Percentiles rank a stretch among this genome's conserved stretches.
These are phyloP conservation scores for Aviceda subcristata DNA, from an alignment of 2,113 vertebrate species.

Conservation along the genomic window DNA sequence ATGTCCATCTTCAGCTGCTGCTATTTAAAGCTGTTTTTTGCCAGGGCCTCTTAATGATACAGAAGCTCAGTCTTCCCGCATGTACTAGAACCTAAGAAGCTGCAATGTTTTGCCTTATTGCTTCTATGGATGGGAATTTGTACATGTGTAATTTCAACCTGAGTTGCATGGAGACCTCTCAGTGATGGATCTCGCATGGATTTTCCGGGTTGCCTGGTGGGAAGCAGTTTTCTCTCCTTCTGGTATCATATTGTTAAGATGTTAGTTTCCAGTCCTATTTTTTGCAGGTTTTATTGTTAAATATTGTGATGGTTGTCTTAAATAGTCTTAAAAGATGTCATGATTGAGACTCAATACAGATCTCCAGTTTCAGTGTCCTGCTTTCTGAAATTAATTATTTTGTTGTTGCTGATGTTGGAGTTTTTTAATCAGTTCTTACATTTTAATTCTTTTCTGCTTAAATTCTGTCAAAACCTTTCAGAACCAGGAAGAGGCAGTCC, in stretches of 20 bases:
- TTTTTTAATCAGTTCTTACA: not conserved
- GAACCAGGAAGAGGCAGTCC: not conserved
- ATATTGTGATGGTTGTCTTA: not conserved
- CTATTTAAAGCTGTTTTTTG: not conserved
- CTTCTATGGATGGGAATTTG: not conserved
- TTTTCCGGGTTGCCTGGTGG: not conserved
- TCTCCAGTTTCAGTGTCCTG: not conserved
- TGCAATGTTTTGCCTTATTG: not conserved
- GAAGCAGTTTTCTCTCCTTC: not conserved
- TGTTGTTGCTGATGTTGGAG: not conserved
- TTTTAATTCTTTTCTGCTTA: not conserved
- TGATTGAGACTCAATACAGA: not conserved
- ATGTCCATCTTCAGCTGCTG: not conserved
- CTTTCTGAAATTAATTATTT: not conserved
- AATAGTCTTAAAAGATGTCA: not conserved
- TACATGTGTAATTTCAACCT: not conserved
- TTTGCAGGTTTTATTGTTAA: not conserved
- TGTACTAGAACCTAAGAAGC: not conserved
- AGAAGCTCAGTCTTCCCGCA: not conserved
- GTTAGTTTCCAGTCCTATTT: not conserved
- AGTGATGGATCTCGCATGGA: not conserved
- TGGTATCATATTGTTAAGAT: not conserved
- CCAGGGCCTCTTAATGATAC: not conserved
- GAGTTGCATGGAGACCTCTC: not conserved
- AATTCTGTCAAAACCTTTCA: not conserved